Evolutionary conservation across 1,140 invertebrate genomes (phyloP), one percentile per base, ranked within the genome.

Genomic region (Chymomyza costata): DNA sequence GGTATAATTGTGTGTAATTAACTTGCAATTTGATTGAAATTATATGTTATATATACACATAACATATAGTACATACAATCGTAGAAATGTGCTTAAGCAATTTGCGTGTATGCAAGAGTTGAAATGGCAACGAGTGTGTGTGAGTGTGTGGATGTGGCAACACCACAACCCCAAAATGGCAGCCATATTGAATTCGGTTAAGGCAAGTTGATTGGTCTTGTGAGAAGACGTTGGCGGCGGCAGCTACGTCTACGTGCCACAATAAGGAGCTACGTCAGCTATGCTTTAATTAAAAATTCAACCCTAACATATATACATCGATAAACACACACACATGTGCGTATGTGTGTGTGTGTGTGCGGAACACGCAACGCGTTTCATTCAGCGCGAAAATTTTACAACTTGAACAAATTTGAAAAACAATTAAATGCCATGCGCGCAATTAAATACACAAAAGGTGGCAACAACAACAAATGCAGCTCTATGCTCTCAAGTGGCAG

Each of bases 271-370:
- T 11, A 34, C 7, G 31, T 34, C 5, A 11, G 13, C 31, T n/a
- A n/a, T n/a, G n/a, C 71, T 68, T 67, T 80, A 80, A 80, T 80
- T 80, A 80, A 80, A 80, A 80, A 80, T 80, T 80, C 73, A 80
- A 80, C 73, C 73, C 73, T 57, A 47, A 28, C 38, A 64, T 17
- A 62, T 11, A 34, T 5, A 34, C 31, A 5, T 34, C 5, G 5
- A 58, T 25, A 30, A 32, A 17, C 28, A 47, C 37, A 53, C 48
- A 45, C 47, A 18, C 38, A 44, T 44, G 39, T 45, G 32, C 13
- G 14, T 18, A 35, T 37, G 44, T 35, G 25, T 28, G 41, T 55
- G 44, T 17, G 44, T 32, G 11, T 16, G 35, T 38, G 35, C 15
- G 35, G 10, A 34, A 14, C 32, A 41, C 54, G 35, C 43, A 58